phyloP scores from a whole-genome alignment of 2,888 invertebrate species.

The Adela reaumurella region DNA sequence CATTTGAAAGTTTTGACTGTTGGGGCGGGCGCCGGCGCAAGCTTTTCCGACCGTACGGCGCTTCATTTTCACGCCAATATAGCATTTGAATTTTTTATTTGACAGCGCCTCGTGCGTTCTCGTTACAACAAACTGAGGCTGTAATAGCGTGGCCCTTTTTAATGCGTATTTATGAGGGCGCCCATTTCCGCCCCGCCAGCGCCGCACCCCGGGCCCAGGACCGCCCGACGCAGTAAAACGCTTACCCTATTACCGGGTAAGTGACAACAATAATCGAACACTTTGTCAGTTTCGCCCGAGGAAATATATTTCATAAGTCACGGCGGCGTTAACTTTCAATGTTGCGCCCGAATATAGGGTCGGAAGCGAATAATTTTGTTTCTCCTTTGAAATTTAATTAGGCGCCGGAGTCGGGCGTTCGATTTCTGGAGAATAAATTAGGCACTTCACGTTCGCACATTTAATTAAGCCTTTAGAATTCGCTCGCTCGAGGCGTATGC shows the following conservation, averaged over 20 bases:
- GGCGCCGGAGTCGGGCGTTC: too few species aligned
- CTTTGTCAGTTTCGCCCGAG: not conserved
- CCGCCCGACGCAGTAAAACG: not conserved
- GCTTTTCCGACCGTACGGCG: not conserved
- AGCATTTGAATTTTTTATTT: not conserved
- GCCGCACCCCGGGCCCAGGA: not conserved
- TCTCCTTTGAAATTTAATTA: too few species aligned
- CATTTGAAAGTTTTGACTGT: too few species aligned
- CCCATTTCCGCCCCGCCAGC: not conserved
- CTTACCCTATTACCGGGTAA: not conserved
- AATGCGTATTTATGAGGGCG: not conserved
- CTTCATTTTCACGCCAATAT: not conserved
- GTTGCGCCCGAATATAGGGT: too few species aligned
- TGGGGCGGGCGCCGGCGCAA: not conserved
- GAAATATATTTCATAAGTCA: not conserved
- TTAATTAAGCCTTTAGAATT: too few species aligned
- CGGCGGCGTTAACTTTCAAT: too few species aligned
- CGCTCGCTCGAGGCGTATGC: too few species aligned
- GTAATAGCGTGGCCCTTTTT: not conserved
- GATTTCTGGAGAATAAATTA: too few species aligned
- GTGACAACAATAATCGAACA: not conserved
- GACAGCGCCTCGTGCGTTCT: not conserved
- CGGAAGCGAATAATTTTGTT: too few species aligned
- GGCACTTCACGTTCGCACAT: too few species aligned
- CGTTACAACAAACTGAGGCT: not conserved